phyloP scores from a whole-genome alignment of 1,140 invertebrate species.

The Megalopta genalis region DNA sequence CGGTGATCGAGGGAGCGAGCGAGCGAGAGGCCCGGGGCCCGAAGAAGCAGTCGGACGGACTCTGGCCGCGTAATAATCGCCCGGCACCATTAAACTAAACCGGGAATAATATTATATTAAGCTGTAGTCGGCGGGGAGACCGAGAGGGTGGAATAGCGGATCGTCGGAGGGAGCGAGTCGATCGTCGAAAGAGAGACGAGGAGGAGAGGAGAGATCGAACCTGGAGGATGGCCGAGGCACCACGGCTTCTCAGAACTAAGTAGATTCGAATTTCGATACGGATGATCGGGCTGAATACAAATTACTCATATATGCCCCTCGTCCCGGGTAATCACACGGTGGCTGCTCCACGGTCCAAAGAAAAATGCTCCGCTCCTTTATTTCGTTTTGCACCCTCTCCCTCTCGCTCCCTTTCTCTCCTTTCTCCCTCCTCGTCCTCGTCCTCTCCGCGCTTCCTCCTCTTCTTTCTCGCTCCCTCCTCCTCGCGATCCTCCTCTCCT shows the following conservation, averaged over 20 bases:
- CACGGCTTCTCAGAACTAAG: constrained; percentile 80
- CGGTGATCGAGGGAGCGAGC: background rate
- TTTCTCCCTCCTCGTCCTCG: constrained; percentile 17
- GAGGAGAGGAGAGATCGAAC: constrained; percentile 56
- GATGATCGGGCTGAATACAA: constrained; percentile 81
- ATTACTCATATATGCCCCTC: constrained; percentile 80
- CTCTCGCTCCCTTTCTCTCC: constrained; percentile 28
- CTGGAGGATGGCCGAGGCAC: constrained; percentile 59
- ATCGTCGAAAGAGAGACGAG: constrained; percentile 21
- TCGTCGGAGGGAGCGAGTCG: constrained; percentile 50
- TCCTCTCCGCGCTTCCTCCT: constrained; percentile 23
- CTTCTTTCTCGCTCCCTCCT: constrained; percentile 20
- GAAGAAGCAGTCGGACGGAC: constrained; percentile 67
- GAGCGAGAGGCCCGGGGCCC: constrained; percentile 50
- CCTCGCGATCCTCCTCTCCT: background rate
- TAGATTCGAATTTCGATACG: constrained; percentile 82
- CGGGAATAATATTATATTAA: constrained; percentile 81
- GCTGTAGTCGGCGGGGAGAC: constrained; percentile 68
- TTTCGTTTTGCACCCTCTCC: constrained; percentile 51
- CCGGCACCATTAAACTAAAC: constrained; percentile 80
- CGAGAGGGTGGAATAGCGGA: constrained; percentile 63
- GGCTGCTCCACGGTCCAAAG: constrained; percentile 75
- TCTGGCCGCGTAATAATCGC: constrained; percentile 78
- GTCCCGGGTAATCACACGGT: constrained; percentile 78
- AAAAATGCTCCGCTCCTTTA: constrained; percentile 71